Evolutionary conservation across 2,888 invertebrate genomes (phyloP).

Genomic region (Trichopoda pennipes): DNA sequence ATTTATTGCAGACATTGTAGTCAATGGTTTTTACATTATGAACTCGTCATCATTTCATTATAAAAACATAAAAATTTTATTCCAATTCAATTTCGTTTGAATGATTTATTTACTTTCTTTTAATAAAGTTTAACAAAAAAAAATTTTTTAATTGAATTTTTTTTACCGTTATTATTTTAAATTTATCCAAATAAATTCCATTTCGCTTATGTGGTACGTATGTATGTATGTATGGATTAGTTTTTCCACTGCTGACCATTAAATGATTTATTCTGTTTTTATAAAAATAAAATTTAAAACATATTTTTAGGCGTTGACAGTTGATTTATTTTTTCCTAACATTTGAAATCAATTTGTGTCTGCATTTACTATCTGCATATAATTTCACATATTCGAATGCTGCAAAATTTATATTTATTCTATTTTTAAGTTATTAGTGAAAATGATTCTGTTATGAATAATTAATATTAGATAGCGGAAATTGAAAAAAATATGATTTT

Average conservation of each 20-base stretch:
- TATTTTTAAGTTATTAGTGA: constrained; percentile 2
- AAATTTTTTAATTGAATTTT: constrained; percentile 17
- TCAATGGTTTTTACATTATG: constrained; percentile 19
- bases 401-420: constrained; percentile 5
- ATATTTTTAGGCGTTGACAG: constrained; percentile 52
- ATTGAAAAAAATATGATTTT: constrained; percentile 46
- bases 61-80: constrained; percentile 58
- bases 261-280: constrained; percentile 57
- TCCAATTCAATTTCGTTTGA: constrained; percentile 70
- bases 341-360: constrained; percentile 41
- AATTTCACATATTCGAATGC: constrained; percentile 18
- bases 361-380: not conserved
- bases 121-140: constrained; percentile 25
- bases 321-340: constrained; percentile 33
- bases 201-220: not conserved
- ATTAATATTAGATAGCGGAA: constrained; percentile 57
- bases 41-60: constrained; percentile 42
- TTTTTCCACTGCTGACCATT: constrained; percentile 31
- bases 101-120: constrained; percentile 61
- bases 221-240: not conserved
- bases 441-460: constrained; percentile 43
- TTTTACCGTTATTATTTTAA: constrained; percentile 13
- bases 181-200: constrained; percentile 14
- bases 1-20: not conserved
- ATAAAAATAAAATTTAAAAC: constrained; percentile 30